Evolutionary conservation across 2,888 invertebrate species (phyloP).

Genomic region (Trissoscelio sp.): DNA sequence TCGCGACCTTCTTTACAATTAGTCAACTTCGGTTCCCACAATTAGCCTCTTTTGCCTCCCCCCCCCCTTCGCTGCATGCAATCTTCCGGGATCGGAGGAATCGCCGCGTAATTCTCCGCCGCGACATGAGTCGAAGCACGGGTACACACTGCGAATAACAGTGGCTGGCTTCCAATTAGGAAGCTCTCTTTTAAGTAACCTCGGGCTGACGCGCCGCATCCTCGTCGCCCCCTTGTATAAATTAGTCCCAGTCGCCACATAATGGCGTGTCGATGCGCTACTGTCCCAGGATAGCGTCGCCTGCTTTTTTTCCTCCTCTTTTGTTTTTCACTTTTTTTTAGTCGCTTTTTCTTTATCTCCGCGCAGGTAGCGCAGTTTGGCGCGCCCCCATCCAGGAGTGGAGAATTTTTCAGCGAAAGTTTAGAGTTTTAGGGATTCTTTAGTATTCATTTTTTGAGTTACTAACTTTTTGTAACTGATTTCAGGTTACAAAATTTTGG

Average conservation of each 20-base stretch:
- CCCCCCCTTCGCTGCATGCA: neutral
- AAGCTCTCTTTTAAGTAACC: conserved; percentile 78
- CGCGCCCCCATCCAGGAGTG: too few relatives aligned
- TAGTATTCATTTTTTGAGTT: too few relatives aligned
- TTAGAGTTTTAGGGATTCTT: too few relatives aligned
- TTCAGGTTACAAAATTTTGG: too few relatives aligned
- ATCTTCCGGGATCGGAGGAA: conserved; percentile 59
- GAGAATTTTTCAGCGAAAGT: too few relatives aligned
- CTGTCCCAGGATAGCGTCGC: conserved; percentile 77
- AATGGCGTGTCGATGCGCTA: conserved; percentile 84
- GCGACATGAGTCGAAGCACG: conserved; percentile 76
- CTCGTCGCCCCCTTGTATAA: conserved; percentile 83
- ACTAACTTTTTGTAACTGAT: too few relatives aligned
- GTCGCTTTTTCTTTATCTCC: conserved; percentile 59
- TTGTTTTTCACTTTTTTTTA: conserved; percentile 51
- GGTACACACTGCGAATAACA: conserved; percentile 78
- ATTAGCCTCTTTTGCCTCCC: conserved; percentile 42
- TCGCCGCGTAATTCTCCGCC: conserved; percentile 72
- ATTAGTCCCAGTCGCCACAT: conserved; percentile 83
- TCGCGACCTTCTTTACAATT: conserved; percentile 60
- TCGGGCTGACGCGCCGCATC: conserved; percentile 79
- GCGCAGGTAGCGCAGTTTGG: conserved; percentile 49
- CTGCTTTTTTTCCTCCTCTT: conserved; percentile 63
- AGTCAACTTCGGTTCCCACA: conserved; percentile 61
- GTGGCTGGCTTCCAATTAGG: conserved; percentile 83